Conservation (phyloP, 2,797 vertebrate species). For the Pelodytes ibericus region DNA sequence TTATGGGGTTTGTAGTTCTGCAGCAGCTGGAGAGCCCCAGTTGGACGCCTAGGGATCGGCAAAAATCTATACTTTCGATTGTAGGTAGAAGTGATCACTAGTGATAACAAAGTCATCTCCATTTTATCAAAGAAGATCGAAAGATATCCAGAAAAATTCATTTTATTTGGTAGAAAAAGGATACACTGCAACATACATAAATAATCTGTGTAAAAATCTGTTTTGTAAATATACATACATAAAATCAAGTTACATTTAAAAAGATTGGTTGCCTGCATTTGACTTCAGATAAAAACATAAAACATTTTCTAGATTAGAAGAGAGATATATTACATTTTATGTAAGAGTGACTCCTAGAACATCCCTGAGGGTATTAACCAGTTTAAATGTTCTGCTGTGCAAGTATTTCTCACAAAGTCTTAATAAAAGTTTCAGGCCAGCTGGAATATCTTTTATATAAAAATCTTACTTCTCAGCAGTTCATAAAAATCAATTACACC, state of each 20-base stretch:
- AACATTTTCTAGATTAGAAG: neutral
- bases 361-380: neutral
- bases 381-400: neutral
- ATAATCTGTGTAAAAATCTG: slow-evolving; percentile 14
- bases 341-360: neutral
- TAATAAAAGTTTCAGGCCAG: neutral
- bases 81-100: too few species aligned
- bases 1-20: too few species aligned
- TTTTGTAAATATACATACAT: neutral
- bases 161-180: neutral
- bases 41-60: too few species aligned
- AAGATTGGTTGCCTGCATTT: neutral
- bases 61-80: too few species aligned
- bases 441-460: slow-evolving; percentile 2
- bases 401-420: neutral
- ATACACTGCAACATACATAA: slow-evolving; percentile 11
- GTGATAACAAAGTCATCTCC: too few species aligned
- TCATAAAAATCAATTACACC: too few species aligned
- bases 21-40: too few species aligned
- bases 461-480: neutral
- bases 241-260: slow-evolving; percentile 6
- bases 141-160: neutral
- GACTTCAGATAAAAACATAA: neutral
- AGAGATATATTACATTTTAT: neutral
- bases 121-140: neutral